A percentile compares a stretch with the other conserved stretches of the same genome.
phyloP scores from a whole-genome alignment of 2,797 vertebrate species.

The Eulemur coronatus region DNA sequence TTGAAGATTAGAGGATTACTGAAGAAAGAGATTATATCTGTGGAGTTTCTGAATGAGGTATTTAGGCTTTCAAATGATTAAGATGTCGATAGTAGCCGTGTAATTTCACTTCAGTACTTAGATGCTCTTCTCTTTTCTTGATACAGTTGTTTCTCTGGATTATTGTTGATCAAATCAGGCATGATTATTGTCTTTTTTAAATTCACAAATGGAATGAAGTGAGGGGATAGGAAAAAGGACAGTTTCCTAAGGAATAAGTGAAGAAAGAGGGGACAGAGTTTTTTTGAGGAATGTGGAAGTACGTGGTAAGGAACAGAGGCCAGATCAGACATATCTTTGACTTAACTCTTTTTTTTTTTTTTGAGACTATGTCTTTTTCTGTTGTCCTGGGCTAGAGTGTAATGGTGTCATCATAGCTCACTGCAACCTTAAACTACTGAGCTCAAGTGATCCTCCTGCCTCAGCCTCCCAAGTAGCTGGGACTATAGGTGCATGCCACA shows the following conservation, averaged over 20 bases:
- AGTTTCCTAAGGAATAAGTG: background rate
- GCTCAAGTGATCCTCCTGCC: no score
- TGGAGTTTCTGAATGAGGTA: background rate
- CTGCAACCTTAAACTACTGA: no score
- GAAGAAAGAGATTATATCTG: background rate
- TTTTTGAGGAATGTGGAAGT: background rate
- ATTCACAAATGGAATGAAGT: background rate
- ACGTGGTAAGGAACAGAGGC: background rate
- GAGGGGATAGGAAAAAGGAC: background rate
- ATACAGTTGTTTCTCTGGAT: background rate
- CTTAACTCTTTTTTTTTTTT: background rate
- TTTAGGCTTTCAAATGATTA: background rate
- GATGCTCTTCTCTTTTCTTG: background rate
- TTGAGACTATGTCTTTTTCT: no score
- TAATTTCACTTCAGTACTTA: background rate
- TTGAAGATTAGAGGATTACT: background rate
- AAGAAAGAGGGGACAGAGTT: background rate
- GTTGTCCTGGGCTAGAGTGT: no score
- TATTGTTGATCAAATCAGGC: background rate
- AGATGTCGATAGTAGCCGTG: background rate
- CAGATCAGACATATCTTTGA: background rate
- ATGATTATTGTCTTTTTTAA: background rate
- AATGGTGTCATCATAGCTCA: no score
- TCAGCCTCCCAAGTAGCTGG: no score
- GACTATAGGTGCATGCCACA: no score